phyloP scores from a whole-genome alignment of 2,113 vertebrate species.

The Ceyx cyanopectus region DNA sequence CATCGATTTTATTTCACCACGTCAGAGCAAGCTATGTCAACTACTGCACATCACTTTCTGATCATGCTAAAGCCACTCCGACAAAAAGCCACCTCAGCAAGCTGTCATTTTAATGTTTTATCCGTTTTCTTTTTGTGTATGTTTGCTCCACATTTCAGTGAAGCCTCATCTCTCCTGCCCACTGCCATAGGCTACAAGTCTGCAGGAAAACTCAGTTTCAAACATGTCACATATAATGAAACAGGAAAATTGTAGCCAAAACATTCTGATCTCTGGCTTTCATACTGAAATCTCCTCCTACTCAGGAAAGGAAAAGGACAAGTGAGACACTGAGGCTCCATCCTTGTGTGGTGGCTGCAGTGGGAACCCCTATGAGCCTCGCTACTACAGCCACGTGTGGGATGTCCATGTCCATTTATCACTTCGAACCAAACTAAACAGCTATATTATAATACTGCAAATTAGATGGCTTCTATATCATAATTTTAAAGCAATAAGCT shows the following conservation, averaged over 20 bases:
- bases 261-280: background rate
- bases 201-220: constrained; percentile 27
- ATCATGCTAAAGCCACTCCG: background rate
- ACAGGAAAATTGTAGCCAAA: constrained; percentile 39
- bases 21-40: background rate
- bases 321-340: rapidly evolving
- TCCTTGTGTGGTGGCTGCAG: rapidly evolving
- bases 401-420: background rate
- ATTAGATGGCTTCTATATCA: background rate
- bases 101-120: constrained; percentile 58
- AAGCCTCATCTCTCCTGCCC: constrained; percentile 39
- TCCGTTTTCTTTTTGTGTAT: background rate
- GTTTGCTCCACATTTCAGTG: constrained; percentile 56
- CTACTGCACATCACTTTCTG: background rate
- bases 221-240: constrained; percentile 48
- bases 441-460: background rate
- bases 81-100: constrained; percentile 66
- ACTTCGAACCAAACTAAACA: background rate
- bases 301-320: background rate
- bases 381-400: rapidly evolving
- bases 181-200: constrained; percentile 59
- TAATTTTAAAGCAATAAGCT: background rate
- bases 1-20: background rate
- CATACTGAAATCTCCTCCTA: background rate
- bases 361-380: background rate